phyloP scores from a whole-genome alignment of 2,113 vertebrate species.

The Cyanocitta stelleri region DNA sequence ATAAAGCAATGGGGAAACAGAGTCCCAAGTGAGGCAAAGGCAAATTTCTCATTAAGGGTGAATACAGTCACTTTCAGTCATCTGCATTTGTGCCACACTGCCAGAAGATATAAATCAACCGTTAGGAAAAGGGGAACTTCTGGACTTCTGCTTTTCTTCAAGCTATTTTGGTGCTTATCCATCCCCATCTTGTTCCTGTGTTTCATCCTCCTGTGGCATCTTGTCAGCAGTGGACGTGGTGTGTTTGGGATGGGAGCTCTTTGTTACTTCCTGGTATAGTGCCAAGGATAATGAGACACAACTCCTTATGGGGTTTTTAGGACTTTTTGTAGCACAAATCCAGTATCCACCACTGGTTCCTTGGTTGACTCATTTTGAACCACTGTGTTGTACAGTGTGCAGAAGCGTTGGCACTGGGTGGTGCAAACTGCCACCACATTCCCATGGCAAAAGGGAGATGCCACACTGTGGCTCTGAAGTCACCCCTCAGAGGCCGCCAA shows the following conservation, averaged over 20 bases:
- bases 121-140: not conserved
- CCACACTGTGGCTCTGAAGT: not conserved
- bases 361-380: not conserved
- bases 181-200: not conserved
- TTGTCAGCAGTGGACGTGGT: not conserved
- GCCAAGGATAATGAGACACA: not conserved
- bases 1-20: not conserved
- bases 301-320: not conserved
- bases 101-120: not conserved
- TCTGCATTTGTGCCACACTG: not conserved
- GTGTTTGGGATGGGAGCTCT: not conserved
- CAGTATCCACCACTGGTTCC: not conserved
- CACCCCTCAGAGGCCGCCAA: not conserved
- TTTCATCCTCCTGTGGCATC: not conserved
- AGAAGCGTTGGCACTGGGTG: fast-evolving
- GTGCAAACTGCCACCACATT: not conserved
- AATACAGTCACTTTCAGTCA: not conserved
- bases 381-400: not conserved
- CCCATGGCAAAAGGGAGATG: not conserved
- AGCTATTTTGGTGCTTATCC: not conserved
- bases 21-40: not conserved
- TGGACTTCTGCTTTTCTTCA: slow-evolving; percentile 5
- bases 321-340: not conserved
- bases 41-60: not conserved
- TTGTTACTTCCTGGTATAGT: not conserved